These are phyloP conservation scores for Paradoxurus hermaphroditus DNA, from an alignment of 2,113 vertebrate species.

Conservation along the genomic window DNA sequence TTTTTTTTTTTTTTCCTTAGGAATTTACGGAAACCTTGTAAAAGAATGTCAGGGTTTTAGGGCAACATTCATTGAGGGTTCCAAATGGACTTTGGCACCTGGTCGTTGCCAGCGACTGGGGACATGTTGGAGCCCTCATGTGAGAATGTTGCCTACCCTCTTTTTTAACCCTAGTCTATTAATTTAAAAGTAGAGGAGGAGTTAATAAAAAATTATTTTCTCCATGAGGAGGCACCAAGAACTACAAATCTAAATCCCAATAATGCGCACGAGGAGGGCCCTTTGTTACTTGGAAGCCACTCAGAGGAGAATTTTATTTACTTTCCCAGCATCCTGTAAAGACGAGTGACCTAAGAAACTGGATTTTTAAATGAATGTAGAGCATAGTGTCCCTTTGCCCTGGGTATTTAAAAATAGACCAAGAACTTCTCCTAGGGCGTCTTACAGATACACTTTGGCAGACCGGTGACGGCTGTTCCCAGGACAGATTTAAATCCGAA, in stretches of 20 bases:
- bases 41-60: neutral
- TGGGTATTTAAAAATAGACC: slow-evolving; percentile 64
- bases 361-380: slow-evolving; percentile 49
- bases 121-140: neutral
- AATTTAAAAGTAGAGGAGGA: neutral
- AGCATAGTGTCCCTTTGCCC: slow-evolving; percentile 54
- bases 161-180: neutral
- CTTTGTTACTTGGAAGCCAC: neutral
- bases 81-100: neutral
- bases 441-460: neutral
- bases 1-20: neutral
- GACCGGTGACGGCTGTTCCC: neutral
- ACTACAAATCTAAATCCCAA: neutral
- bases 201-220: neutral
- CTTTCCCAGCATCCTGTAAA: neutral
- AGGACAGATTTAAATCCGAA: slow-evolving; percentile 17
- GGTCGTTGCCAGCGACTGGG: neutral
- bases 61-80: neutral
- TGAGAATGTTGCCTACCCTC: neutral
- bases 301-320: neutral
- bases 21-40: neutral
- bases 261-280: neutral
- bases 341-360: neutral
- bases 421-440: slow-evolving; percentile 34
- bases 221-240: neutral